Conservation (phyloP, 2,797 vertebrate species). For the Enoplosus armatus region DNA sequence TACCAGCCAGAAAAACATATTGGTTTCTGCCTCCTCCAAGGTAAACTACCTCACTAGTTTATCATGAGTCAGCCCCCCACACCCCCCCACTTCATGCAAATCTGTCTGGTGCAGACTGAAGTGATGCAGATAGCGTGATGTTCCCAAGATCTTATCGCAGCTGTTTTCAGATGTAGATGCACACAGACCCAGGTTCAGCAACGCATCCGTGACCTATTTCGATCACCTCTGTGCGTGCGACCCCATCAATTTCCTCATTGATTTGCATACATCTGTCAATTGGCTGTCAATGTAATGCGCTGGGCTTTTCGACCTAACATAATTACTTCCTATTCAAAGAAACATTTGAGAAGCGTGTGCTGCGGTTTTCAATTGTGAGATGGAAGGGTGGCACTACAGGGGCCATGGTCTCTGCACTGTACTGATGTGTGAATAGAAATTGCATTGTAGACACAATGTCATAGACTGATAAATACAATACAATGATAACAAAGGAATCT, state of each 20-base stretch:
- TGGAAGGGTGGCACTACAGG: neutral
- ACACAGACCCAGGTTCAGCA: neutral
- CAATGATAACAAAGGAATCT: no score
- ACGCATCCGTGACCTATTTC: conserved; percentile 37
- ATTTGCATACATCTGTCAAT: neutral
- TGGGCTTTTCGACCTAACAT: neutral
- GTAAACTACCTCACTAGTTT: neutral
- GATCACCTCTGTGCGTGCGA: neutral
- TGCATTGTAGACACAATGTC: no score
- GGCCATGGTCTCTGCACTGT: neutral
- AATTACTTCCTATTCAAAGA: neutral
- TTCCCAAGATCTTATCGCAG: conserved; percentile 57
- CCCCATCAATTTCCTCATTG: neutral
- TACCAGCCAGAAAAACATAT: neutral
- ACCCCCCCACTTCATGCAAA: conserved; percentile 15
- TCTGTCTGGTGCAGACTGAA: neutral
- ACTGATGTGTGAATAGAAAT: neutral
- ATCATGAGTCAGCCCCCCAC: neutral
- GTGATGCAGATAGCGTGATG: neutral
- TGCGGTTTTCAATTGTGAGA: neutral
- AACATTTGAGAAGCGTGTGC: neutral
- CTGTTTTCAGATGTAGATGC: conserved; percentile 15
- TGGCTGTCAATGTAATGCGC: neutral
- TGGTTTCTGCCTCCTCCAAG: neutral
- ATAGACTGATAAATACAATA: no score